A percentile compares a stretch with the other conserved stretches of the same genome.
These are phyloP conservation scores for Camelus bactrianus DNA, from an alignment of 2,113 vertebrate species.

Conservation along the genomic window DNA sequence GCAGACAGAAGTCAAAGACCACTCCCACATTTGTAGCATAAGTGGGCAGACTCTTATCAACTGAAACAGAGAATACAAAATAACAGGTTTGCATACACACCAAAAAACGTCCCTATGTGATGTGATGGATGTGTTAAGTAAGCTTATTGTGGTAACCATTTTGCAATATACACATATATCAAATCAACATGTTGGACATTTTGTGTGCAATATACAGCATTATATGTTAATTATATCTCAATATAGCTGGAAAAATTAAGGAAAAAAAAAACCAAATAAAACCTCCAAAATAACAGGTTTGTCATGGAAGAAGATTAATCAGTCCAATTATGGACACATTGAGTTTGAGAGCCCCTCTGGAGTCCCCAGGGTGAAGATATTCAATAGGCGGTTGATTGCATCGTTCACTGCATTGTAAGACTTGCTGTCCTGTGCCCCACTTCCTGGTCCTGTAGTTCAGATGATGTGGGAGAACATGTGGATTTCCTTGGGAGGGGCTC, in stretches of 20 bases:
- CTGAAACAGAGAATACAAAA: neutral
- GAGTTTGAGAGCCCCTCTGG: neutral
- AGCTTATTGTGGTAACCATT: neutral
- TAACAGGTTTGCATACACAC: neutral
- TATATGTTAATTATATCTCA: neutral
- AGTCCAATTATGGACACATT: neutral
- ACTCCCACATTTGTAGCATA: neutral
- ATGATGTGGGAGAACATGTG: neutral
- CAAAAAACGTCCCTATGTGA: neutral
- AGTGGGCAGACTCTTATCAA: neutral
- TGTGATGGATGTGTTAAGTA: neutral
- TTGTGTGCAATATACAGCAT: neutral
- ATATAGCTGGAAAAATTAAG: neutral
- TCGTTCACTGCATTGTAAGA: neutral
- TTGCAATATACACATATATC: neutral
- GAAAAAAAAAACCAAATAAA: neutral
- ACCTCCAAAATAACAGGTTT: neutral
- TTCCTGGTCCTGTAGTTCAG: neutral
- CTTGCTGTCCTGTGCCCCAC: neutral
- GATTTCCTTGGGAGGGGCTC: neutral
- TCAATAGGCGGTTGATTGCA: neutral
- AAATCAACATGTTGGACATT: neutral
- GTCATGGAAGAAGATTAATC: neutral
- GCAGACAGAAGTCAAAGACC: neutral
- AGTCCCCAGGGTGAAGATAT: neutral